These are phyloP conservation scores for Gila orcuttii DNA, from an alignment of 2,113 vertebrate genomes.

Conservation along the genomic window DNA sequence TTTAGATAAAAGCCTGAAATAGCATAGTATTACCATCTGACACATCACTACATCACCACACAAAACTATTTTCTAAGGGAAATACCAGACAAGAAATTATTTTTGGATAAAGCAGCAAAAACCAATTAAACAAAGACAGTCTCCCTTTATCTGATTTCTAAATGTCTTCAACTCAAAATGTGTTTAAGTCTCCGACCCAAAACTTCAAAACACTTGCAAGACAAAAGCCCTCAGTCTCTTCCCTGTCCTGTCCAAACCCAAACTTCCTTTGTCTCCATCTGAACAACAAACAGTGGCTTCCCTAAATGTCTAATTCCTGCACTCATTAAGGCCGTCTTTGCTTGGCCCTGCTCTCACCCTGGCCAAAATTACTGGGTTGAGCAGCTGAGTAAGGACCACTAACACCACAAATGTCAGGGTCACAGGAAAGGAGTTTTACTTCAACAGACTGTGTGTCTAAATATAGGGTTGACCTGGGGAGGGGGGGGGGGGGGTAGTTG, in stretches of 20 bases:
- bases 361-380: slow-evolving; percentile 68
- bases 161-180: background rate
- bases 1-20: background rate
- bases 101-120: background rate
- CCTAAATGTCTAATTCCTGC: slow-evolving; percentile 32
- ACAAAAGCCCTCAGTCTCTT: slow-evolving; percentile 47
- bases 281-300: slow-evolving; percentile 60
- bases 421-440: slow-evolving; percentile 53
- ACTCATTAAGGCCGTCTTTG: slow-evolving; percentile 45
- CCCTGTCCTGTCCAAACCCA: slow-evolving; percentile 55
- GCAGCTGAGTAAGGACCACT: slow-evolving; percentile 56
- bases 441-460: slow-evolving; percentile 35
- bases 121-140: background rate
- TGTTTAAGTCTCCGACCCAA: background rate
- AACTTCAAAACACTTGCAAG: background rate
- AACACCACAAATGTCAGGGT: slow-evolving; percentile 60
- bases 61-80: background rate
- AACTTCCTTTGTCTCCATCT: slow-evolving; percentile 60
- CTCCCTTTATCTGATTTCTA: background rate
- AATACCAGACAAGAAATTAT: background rate
- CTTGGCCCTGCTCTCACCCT: slow-evolving; percentile 41
- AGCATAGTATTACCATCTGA: background rate
- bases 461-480: slow-evolving; percentile 5
- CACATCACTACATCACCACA: background rate
- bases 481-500: background rate